A percentile compares a stretch with the other conserved stretches of the same genome.
Conservation (phyloP, 2,113 vertebrate genomes). For the Nibea coibor region DNA sequence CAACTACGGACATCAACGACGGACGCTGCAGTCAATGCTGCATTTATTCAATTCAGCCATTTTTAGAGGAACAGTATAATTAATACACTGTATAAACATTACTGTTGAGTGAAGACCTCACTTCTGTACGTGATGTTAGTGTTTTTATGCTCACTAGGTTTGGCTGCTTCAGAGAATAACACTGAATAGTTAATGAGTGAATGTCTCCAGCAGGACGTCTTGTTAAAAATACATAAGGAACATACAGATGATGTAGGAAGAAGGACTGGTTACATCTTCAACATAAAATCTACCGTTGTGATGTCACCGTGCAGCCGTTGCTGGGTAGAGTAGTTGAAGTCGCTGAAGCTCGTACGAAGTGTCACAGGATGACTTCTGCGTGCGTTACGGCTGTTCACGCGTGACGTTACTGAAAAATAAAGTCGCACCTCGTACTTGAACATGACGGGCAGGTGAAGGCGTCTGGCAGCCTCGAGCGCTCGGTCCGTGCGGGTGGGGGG, state of each 20-base stretch:
- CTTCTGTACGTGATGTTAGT: not conserved
- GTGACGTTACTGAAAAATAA: not conserved
- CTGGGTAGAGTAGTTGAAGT: not conserved
- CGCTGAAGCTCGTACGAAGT: not conserved
- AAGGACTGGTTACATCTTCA: not conserved
- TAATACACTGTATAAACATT: not conserved
- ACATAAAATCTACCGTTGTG: not conserved
- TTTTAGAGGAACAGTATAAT: not conserved
- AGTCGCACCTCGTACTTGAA: not conserved
- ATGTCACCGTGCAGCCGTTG: not conserved
- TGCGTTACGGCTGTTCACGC: not conserved
- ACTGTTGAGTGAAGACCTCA: not conserved
- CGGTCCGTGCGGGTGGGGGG: not conserved
- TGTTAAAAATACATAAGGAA: constrained; percentile 29
- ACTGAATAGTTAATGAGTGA: constrained; percentile 22
- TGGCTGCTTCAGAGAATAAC: constrained; percentile 10
- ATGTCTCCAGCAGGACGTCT: not conserved
- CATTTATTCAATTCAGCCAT: not conserved
- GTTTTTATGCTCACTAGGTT: not conserved
- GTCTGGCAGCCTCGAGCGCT: not conserved
- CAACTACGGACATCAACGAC: too few species aligned
- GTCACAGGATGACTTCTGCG: not conserved
- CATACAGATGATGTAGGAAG: not conserved
- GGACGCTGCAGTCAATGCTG: not conserved
- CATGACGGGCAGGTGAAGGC: not conserved